These are phyloP conservation scores for Channallabes apus DNA, from an alignment of 2,797 vertebrate genomes.

Conservation along the genomic window DNA sequence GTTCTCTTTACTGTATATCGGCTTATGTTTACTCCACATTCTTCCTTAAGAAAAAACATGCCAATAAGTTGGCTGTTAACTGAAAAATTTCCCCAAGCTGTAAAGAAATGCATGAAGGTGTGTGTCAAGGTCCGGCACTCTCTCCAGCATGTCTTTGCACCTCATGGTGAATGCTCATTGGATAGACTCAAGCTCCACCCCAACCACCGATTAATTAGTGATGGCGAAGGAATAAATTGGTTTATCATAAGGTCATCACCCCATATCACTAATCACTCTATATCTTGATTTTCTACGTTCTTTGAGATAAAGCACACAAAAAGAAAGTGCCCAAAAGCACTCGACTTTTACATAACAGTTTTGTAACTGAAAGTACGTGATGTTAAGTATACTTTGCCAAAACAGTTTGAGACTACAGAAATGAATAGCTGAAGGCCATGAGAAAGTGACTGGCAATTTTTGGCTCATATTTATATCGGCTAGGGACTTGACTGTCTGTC, in stretches of 20 bases:
- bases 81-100: not conserved
- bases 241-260: not conserved
- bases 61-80: not conserved
- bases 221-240: not conserved
- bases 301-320: slow-evolving; percentile 4
- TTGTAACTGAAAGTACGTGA: slow-evolving; percentile 65
- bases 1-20: not conserved
- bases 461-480: slow-evolving; percentile 66
- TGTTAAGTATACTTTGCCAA: slow-evolving; percentile 55
- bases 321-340: slow-evolving; percentile 10
- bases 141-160: not conserved
- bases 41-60: not conserved
- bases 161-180: no score
- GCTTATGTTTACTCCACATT: not conserved
- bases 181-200: not conserved
- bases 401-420: slow-evolving; percentile 60
- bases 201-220: not conserved
- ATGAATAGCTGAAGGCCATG: slow-evolving; percentile 63
- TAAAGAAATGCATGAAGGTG: not conserved
- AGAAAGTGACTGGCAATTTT: slow-evolving; percentile 64
- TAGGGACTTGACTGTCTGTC: slow-evolving; percentile 35
- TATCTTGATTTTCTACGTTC: not conserved
- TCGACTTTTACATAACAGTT: slow-evolving; percentile 56
- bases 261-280: not conserved
- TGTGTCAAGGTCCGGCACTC: not conserved